Percentiles rank a stretch among this genome's conserved stretches.
Conservation (phyloP, 2,113 vertebrate genomes). For the Esox niger region DNA sequence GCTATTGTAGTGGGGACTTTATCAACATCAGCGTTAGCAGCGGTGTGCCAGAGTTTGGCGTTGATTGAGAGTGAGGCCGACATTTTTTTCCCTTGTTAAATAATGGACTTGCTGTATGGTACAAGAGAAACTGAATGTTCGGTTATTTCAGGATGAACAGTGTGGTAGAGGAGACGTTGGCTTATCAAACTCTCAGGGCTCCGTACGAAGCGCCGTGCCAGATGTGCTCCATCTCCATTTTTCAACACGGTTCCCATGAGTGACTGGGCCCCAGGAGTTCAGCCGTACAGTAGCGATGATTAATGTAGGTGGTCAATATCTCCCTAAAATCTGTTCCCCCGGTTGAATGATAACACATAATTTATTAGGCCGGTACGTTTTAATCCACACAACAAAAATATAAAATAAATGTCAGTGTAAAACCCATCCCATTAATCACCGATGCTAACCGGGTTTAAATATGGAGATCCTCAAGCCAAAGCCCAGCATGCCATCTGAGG, state of each 20-base stretch:
- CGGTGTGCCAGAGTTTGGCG: no score
- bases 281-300: constrained; percentile 23
- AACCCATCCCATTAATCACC: no score
- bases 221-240: constrained; percentile 31
- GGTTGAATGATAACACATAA: constrained; percentile 32
- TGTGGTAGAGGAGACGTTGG: neutral
- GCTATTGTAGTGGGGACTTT: no score
- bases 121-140: constrained; percentile 27
- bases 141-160: neutral
- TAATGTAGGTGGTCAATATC: constrained; percentile 26
- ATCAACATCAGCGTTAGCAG: no score
- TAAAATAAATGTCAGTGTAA: neutral
- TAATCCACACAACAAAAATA: constrained; percentile 12
- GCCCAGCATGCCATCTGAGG: constrained; percentile 5
- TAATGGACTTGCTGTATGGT: neutral
- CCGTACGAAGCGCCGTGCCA: constrained; percentile 11
- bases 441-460: no score
- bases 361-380: constrained; percentile 9
- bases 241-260: constrained; percentile 7
- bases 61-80: no score
- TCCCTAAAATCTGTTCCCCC: constrained; percentile 18
- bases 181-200: neutral
- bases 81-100: no score
- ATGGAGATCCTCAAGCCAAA: neutral
- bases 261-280: constrained; percentile 7